A percentile compares a stretch with the other conserved stretches of the same genome.
phyloP scores from a whole-genome alignment of 2,797 vertebrate species.

The Crocidura indochinensis region DNA sequence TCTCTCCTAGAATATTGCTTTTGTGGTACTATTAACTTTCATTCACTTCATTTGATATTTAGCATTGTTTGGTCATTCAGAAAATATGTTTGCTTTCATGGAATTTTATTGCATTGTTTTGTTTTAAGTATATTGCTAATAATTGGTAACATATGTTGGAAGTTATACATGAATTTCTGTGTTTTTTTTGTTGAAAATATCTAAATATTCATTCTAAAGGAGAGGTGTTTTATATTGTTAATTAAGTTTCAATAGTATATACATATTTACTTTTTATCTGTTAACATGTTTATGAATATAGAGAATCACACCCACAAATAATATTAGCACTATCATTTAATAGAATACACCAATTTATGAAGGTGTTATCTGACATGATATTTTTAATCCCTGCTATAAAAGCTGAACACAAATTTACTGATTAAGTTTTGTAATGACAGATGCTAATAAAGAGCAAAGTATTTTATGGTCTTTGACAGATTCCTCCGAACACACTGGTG shows the following conservation, averaged over 20 bases:
- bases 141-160: constrained; percentile 56
- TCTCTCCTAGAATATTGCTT: constrained; percentile 61
- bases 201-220: constrained; percentile 36
- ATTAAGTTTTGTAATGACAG: constrained; percentile 47
- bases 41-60: constrained; percentile 47
- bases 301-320: no score
- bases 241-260: not conserved
- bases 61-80: constrained; percentile 43
- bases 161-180: constrained; percentile 41
- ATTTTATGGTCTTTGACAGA: constrained; percentile 44
- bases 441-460: not conserved
- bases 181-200: constrained; percentile 62
- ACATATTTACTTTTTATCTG: not conserved
- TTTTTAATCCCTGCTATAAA: constrained; percentile 39
- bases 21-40: constrained; percentile 46
- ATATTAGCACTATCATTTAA: constrained; percentile 38
- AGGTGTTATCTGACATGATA: constrained; percentile 7
- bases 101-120: constrained; percentile 67
- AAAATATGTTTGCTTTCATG: constrained; percentile 67
- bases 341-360: not conserved
- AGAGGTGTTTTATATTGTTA: constrained; percentile 1
- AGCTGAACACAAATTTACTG: not conserved
- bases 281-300: no score
- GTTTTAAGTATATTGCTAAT: constrained; percentile 70
- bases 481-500: not conserved